A percentile compares a stretch with the other conserved stretches of the same genome.
phyloP scores from a whole-genome alignment of 1,140 invertebrate species.

The Adelges cooleyi region DNA sequence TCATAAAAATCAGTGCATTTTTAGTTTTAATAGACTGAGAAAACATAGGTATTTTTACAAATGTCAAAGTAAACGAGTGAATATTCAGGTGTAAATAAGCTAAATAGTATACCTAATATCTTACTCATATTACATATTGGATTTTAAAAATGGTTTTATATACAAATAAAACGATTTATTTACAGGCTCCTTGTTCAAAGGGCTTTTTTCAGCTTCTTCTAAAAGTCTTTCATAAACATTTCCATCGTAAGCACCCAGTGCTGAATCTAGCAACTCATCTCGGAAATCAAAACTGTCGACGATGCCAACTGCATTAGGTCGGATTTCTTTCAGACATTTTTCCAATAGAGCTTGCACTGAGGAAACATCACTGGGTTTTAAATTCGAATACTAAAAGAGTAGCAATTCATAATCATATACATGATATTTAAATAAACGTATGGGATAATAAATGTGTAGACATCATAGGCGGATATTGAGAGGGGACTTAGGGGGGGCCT shows the following conservation, averaged over 20 bases:
- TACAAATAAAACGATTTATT: slow-evolving; percentile 62
- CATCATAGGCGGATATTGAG: too few relatives aligned
- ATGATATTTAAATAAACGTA: too few relatives aligned
- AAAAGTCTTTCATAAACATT: slow-evolving; percentile 81
- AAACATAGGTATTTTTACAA: too few relatives aligned
- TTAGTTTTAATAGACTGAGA: too few relatives aligned
- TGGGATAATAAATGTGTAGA: too few relatives aligned
- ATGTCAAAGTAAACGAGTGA: too few relatives aligned
- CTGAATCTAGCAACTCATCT: slow-evolving; percentile 68
- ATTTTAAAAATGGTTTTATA: slow-evolving; percentile 64
- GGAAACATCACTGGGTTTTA: slow-evolving; percentile 50
- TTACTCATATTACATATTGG: slow-evolving; percentile 56
- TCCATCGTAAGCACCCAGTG: slow-evolving; percentile 79
- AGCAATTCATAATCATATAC: too few relatives aligned
- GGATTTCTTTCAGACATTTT: slow-evolving; percentile 52
- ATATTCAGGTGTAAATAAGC: too few relatives aligned
- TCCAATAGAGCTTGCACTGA: slow-evolving; percentile 56
- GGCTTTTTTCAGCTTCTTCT: slow-evolving; percentile 70
- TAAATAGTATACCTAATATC: too few relatives aligned
- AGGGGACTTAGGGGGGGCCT: too few relatives aligned
- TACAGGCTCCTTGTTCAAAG: slow-evolving; percentile 70
- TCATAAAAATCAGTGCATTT: too few relatives aligned
- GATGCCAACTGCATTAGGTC: slow-evolving; percentile 76
- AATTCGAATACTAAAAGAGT: slow-evolving; percentile 52
- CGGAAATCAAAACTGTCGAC: slow-evolving; percentile 84